These are phyloP conservation scores for Noctua fimbriata DNA, from an alignment of 2,888 invertebrate genomes.

Conservation along the genomic window DNA sequence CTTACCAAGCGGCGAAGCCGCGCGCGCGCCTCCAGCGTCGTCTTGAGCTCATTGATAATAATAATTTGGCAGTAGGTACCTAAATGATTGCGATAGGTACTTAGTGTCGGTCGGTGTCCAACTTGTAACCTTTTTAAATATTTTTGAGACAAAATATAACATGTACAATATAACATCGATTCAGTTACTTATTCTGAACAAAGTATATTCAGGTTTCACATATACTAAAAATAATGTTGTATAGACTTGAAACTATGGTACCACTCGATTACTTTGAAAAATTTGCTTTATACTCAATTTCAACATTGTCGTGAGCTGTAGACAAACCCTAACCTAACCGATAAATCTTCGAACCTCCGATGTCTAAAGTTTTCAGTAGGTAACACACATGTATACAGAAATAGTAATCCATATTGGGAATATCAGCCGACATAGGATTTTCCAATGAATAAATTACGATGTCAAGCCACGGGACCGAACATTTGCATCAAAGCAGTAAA, in stretches of 20 bases:
- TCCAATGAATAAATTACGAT: constrained; percentile 84
- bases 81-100: too few species aligned
- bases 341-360: constrained; percentile 30
- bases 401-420: constrained; percentile 54
- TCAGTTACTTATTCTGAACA: too few species aligned
- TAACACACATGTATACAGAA: constrained; percentile 36
- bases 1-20: too few species aligned
- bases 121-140: too few species aligned
- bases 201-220: too few species aligned
- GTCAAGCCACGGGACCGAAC: constrained; percentile 60
- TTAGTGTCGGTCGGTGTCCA: too few species aligned
- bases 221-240: too few species aligned
- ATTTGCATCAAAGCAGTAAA: constrained; percentile 79
- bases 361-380: constrained; percentile 42
- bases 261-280: neutral
- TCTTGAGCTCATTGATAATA: too few species aligned
- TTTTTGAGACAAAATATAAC: too few species aligned
- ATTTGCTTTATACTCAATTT: neutral
- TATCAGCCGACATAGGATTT: constrained; percentile 69
- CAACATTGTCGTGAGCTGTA: neutral
- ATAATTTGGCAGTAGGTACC: too few species aligned
- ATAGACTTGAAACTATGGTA: neutral
- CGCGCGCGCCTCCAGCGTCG: too few species aligned
- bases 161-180: too few species aligned
- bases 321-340: neutral